Conservation (phyloP, 2,888 invertebrate genomes). For the Tupiocoris notatus region DNA sequence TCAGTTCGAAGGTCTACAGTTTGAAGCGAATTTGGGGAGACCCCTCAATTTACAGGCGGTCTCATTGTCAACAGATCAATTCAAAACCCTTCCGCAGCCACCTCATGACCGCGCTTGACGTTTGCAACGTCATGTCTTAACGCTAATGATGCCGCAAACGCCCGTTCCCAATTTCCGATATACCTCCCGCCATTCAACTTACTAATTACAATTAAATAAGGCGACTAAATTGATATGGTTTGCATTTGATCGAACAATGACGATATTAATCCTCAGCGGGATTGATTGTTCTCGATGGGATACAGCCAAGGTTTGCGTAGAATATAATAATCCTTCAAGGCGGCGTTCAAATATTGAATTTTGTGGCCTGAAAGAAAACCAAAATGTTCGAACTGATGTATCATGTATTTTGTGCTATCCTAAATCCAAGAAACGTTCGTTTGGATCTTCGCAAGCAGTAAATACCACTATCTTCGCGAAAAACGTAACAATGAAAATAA, state of each 20-base stretch:
- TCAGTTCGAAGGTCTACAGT: constrained; percentile 15
- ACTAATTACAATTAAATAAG: constrained; percentile 34
- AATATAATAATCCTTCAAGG: too few species aligned
- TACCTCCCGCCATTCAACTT: constrained; percentile 8
- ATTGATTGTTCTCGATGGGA: too few species aligned
- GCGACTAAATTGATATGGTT: too few species aligned
- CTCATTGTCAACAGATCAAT: constrained; percentile 37
- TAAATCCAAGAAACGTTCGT: not conserved
- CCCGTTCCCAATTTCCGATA: not conserved
- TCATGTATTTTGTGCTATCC: too few species aligned
- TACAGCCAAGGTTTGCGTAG: too few species aligned
- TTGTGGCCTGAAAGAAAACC: too few species aligned
- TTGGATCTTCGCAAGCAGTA: not conserved
- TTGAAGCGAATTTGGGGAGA: constrained; percentile 24
- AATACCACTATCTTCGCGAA: not conserved
- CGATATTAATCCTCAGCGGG: too few species aligned
- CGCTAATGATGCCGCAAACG: constrained; percentile 18
- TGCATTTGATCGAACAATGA: too few species aligned
- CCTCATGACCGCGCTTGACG: not conserved
- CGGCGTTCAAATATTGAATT: too few species aligned
- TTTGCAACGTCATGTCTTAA: constrained; percentile 13
- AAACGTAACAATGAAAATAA: too few species aligned
- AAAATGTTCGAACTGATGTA: too few species aligned
- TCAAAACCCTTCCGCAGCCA: not conserved
- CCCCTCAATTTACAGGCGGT: constrained; percentile 28